A percentile compares a stretch with the other conserved stretches of the same genome.
phyloP scores from a whole-genome alignment of 2,797 vertebrate species.

The Oophaga sylvatica region DNA sequence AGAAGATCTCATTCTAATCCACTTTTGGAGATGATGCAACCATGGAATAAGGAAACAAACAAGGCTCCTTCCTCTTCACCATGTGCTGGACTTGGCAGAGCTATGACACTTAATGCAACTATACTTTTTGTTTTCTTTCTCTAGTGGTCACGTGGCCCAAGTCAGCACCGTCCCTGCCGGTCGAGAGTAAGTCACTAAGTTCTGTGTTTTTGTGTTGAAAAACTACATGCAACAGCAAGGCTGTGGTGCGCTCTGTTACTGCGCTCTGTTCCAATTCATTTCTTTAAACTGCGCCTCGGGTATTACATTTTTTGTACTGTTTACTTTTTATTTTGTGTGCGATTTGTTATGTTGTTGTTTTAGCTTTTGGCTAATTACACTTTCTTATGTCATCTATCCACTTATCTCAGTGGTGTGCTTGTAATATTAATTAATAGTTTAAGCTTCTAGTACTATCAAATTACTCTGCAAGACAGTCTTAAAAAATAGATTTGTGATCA shows the following conservation, averaged over 20 bases:
- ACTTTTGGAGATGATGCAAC: conserved; percentile 44
- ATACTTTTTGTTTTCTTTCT: conserved; percentile 64
- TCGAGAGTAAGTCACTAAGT: conserved; percentile 82
- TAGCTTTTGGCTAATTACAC: neutral
- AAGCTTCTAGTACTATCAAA: too few species aligned
- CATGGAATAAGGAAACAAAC: conserved; percentile 32
- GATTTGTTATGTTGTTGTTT: neutral
- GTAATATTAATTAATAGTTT: too few species aligned
- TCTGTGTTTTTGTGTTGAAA: conserved; percentile 11
- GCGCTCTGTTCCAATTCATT: neutral
- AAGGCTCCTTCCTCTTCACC: neutral
- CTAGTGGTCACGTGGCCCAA: conserved; percentile 84
- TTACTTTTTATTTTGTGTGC: neutral
- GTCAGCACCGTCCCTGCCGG: conserved; percentile 80
- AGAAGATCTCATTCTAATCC: conserved; percentile 52
- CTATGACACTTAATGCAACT: conserved; percentile 41
- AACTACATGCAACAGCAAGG: neutral
- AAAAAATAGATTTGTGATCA: neutral
- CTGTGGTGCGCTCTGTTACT: neutral
- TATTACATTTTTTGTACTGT: neutral
- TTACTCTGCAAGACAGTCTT: neutral
- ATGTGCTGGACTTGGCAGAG: neutral
- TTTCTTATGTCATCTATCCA: neutral
- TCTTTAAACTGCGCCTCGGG: neutral
- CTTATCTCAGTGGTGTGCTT: too few species aligned